Evolutionary conservation across 2,888 invertebrate genomes (phyloP).

Genomic region (Lymantria dispar): DNA sequence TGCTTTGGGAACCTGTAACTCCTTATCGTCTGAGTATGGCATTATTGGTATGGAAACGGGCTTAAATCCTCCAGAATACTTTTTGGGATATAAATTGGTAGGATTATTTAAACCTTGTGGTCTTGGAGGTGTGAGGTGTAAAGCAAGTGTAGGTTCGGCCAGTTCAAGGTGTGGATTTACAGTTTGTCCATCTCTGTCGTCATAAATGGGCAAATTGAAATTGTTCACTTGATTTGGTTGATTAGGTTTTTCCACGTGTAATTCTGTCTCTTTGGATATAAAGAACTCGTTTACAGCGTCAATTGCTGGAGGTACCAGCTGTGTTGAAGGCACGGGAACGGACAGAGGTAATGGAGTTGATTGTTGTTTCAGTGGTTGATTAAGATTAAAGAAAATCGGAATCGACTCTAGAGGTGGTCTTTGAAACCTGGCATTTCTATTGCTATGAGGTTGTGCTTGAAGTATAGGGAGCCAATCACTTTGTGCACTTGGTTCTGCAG

Average conservation of each 20-base stretch:
- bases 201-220: conserved; percentile 17
- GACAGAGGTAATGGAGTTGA: conserved; percentile 18
- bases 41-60: conserved; percentile 68
- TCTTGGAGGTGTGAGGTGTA: conserved; percentile 57
- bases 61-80: conserved; percentile 76
- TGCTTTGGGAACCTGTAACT: conserved; percentile 65
- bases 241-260: conserved; percentile 60
- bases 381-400: conserved; percentile 39
- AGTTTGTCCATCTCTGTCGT: conserved; percentile 42
- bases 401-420: conserved; percentile 28
- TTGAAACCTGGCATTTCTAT: conserved; percentile 23
- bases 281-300: conserved; percentile 59
- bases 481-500: conserved; percentile 53
- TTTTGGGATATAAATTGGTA: conserved; percentile 83
- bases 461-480: conserved; percentile 71
- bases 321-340: conserved; percentile 53
- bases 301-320: conserved; percentile 59
- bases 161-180: conserved; percentile 35
- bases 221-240: conserved; percentile 39
- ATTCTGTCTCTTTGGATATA: conserved; percentile 66
- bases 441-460: conserved; percentile 28
- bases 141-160: conserved; percentile 53
- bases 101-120: conserved; percentile 59
- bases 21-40: conserved; percentile 52
- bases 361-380: conserved; percentile 13